Percentiles rank a stretch among this genome's conserved stretches.
Conservation (phyloP, 2,113 vertebrate genomes). For the Brienomyrus brachyistius region DNA sequence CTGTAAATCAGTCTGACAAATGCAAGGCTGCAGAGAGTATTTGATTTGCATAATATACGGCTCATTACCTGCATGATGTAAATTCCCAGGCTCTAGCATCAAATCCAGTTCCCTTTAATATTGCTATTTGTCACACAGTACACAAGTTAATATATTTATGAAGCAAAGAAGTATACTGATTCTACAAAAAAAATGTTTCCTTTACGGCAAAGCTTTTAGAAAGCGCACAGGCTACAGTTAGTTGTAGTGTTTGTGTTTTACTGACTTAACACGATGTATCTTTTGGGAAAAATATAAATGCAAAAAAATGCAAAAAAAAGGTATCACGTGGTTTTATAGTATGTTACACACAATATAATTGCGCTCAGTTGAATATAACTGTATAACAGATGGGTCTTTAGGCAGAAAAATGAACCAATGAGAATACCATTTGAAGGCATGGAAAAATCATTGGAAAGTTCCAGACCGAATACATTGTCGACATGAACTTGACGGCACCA, state of each 20-base stretch:
- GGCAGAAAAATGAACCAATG: not conserved
- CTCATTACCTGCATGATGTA: constrained; percentile 43
- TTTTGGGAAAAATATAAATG: not conserved
- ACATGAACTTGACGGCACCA: not conserved
- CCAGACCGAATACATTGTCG: not conserved
- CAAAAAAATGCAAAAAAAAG: not conserved
- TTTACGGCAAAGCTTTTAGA: not conserved
- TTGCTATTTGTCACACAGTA: constrained; percentile 24
- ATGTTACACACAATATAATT: not conserved
- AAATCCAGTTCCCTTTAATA: constrained; percentile 28
- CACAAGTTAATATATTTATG: constrained; percentile 29
- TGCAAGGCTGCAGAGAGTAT: constrained; percentile 25
- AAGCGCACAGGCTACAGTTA: not conserved
- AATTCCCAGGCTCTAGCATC: constrained; percentile 30
- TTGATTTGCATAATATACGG: constrained; percentile 38
- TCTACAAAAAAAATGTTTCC: not conserved
- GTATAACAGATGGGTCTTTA: not conserved
- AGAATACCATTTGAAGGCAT: not conserved
- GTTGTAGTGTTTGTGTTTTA: not conserved
- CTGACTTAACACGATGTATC: not conserved
- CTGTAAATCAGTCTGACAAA: constrained; percentile 31
- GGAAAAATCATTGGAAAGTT: not conserved
- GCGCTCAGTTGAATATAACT: not conserved
- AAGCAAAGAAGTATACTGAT: constrained; percentile 11
- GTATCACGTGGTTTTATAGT: not conserved